phyloP scores from a whole-genome alignment of 2,888 invertebrate genomes.

The Himalopsyche japonica region DNA sequence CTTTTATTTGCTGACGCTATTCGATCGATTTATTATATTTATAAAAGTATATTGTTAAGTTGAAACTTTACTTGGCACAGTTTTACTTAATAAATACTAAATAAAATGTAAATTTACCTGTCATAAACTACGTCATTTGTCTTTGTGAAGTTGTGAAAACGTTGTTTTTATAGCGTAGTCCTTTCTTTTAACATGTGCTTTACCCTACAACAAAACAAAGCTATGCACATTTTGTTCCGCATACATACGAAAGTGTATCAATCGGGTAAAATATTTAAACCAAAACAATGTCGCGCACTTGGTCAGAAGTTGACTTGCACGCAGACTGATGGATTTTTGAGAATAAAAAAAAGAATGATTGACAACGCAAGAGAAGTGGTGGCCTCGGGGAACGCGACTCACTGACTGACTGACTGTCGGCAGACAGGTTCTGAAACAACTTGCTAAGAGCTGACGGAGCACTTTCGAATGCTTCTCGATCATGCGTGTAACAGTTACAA shows the following conservation, averaged over 20 bases:
- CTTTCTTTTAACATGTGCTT: too few species aligned
- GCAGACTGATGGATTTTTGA: not conserved
- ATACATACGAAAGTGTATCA: not conserved
- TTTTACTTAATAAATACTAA: too few species aligned
- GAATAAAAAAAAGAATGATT: not conserved
- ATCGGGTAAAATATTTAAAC: not conserved
- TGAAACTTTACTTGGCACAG: too few species aligned
- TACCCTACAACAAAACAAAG: too few species aligned
- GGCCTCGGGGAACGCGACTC: not conserved
- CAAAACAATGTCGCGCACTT: not conserved
- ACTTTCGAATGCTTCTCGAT: not conserved
- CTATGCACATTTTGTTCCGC: not conserved
- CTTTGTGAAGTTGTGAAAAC: too few species aligned
- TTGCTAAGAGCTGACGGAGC: not conserved
- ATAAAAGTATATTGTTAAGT: too few species aligned
- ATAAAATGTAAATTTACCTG: too few species aligned
- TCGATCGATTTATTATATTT: too few species aligned
- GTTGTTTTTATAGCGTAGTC: too few species aligned
- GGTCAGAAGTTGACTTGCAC: not conserved
- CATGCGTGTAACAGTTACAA: not conserved
- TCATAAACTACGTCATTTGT: too few species aligned
- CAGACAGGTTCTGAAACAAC: not conserved
- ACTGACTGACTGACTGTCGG: not conserved
- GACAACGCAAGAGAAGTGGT: not conserved
- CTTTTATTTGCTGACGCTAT: too few species aligned